Evolutionary conservation across 2,888 invertebrate genomes (phyloP), one percentile per base, ranked within the genome.

Genomic region (Eueremaeus valkanovi): DNA sequence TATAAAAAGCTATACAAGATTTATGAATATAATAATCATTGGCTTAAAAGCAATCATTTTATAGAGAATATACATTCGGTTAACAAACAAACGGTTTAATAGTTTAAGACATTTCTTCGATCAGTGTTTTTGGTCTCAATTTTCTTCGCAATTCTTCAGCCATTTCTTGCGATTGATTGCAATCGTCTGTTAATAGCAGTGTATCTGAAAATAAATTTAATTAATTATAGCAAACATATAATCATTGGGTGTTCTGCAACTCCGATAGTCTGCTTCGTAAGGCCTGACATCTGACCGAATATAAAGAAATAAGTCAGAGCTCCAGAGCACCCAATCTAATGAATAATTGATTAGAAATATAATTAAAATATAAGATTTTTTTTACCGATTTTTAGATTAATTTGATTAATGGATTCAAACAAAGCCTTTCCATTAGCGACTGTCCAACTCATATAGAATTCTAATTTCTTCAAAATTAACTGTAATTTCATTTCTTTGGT

Each of bases 361-460:
- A 3, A n/a, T n/a, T 49, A 8, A 49, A 29, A 16, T 9, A 58
- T 58, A 58, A 27, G 18, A 11, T 33, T 29, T 9, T 11, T n/a
- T 6, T 61, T 61, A 68, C 68, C 68, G 13, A 68, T 68, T 18
- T 21, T 40, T 24, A 36, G 1, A 40, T 68, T 24, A 11, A 68
- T 68, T 68, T 68, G 40, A n/a, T 11, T 0, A 1, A 68, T 8
- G 33, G n/a, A 68, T 11, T 68, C 42, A 24, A 24, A 6, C n/a
- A 68, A 21, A 16, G 40, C 24, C 3, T 18, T 16, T 18, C 40
- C 68, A 8, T 68, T 40, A 16, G 36, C 31, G 68, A 75, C 63
- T 42, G 88, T 83, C 85, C 86, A 91, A 0, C 90, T 88, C 77
- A 91, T 83, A 83, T 89, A 89, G 84, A 88, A 92, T 81, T 90